A percentile compares a stretch with the other conserved stretches of the same genome.
These are phyloP conservation scores for Myathropa florea DNA, from an alignment of 2,888 invertebrate species.

Conservation along the genomic window DNA sequence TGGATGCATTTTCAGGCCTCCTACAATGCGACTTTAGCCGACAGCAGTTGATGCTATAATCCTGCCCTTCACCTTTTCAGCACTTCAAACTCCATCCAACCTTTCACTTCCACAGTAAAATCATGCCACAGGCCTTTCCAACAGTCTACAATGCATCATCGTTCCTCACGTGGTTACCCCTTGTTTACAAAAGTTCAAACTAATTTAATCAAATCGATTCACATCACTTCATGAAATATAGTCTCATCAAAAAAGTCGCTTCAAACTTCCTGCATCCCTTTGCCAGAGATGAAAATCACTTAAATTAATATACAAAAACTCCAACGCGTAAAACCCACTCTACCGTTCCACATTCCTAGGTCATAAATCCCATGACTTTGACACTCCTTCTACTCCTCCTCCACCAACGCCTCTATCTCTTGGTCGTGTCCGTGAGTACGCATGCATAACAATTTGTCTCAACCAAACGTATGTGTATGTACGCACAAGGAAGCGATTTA, in stretches of 20 bases:
- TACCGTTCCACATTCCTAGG: constrained; percentile 26
- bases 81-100: too few species aligned
- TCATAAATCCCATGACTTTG: constrained; percentile 54
- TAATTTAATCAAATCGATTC: too few species aligned
- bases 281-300: not conserved
- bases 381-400: not conserved
- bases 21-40: too few species aligned
- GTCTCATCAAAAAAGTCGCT: not conserved
- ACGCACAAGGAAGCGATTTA: constrained; percentile 63
- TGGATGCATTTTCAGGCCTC: too few species aligned
- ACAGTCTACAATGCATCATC: too few species aligned
- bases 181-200: too few species aligned
- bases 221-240: not conserved
- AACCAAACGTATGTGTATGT: constrained; percentile 12
- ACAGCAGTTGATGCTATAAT: too few species aligned
- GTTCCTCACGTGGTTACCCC: too few species aligned
- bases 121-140: too few species aligned
- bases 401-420: not conserved
- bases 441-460: constrained; percentile 69
- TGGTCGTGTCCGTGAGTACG: constrained; percentile 1
- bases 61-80: too few species aligned
- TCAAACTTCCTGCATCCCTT: not conserved
- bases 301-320: not conserved
- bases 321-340: constrained; percentile 51
- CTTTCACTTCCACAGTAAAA: too few species aligned